Base-by-base conservation (phyloP, 2,888 invertebrate genomes). In the Chrysodeixis includens region DNA sequence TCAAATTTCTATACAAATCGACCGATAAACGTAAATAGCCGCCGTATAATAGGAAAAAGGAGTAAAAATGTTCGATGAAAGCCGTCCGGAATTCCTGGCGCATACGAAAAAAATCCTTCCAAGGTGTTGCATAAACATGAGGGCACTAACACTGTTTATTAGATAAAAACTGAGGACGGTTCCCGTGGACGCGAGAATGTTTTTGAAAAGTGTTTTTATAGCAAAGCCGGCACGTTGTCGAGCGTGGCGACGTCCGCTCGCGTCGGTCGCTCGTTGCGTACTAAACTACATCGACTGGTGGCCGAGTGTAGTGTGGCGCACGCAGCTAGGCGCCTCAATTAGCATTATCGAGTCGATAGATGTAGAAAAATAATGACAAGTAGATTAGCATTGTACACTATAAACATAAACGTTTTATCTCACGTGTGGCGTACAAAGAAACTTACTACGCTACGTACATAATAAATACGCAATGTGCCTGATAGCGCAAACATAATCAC, bases 251-350 rank as follows among this genome's bases (percentile, higher is more conserved):
- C 90, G 89, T 85, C 84, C 88, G 84, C 71, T 75, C 85, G 80
- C 86, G 81, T 75, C 77, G 81, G 82, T 71, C 77, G 87, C 86
- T 83, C 85, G 83, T 84, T 88, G 91, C 92, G 92, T 91, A 94
- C 94, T 93, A 83, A 85, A 89, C 84, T 86, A 86, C 87, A 90
- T 88, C 86, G 89, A 86, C 85, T 84, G 80, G 83, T 76, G 79
- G 81, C 65, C 69, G 72, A 75, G 71, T 79, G 73, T 93, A 93
- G 93, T 92, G 94, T 83, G 88, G 93, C 90, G 92, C 93, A 92
- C 90, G 92, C 92, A 90, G 82, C 74, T 79, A 73, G 78, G 76
- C 81, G 79, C 80, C 84, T 82, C 84, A 85, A 88, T 89, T 87
- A 86, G 76, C 86, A 85, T 86, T 88, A 92, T 92, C 91, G 92